Evolutionary conservation across 2,797 vertebrate genomes (phyloP).

Genomic region (Galago senegalensis): DNA sequence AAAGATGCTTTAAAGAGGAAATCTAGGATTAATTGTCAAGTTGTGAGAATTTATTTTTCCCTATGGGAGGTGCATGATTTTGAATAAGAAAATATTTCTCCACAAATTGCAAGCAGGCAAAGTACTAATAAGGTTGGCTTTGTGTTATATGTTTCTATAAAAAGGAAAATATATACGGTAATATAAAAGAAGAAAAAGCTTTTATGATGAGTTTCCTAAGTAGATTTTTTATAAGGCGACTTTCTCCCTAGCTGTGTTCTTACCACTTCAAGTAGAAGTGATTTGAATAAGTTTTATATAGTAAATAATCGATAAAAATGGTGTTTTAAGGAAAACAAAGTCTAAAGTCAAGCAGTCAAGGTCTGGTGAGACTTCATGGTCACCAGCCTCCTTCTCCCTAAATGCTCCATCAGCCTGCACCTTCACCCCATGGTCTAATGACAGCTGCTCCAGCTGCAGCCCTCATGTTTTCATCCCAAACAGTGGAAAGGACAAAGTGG

Average conservation of each 20-base stretch:
- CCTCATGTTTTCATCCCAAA: background rate
- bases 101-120: conserved; percentile 66
- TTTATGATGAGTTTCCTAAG: conserved; percentile 88
- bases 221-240: conserved; percentile 87
- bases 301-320: conserved; percentile 88
- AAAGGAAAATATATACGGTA: conserved; percentile 81
- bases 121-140: conserved; percentile 84
- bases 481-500: background rate
- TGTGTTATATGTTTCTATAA: conserved; percentile 83
- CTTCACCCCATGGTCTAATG: background rate
- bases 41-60: background rate
- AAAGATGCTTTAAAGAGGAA: conserved; percentile 82
- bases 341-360: background rate
- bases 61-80: conserved; percentile 23
- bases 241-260: conserved; percentile 87
- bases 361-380: background rate
- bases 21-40: background rate
- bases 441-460: background rate
- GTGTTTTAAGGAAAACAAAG: background rate
- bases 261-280: conserved; percentile 87
- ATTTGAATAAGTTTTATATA: conserved; percentile 88
- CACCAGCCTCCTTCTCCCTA: background rate
- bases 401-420: background rate
- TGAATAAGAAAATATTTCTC: conserved; percentile 84
- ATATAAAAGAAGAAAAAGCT: conserved; percentile 83